phyloP scores from a whole-genome alignment of 2,888 invertebrate genomes.

The Leucozona laternaria region DNA sequence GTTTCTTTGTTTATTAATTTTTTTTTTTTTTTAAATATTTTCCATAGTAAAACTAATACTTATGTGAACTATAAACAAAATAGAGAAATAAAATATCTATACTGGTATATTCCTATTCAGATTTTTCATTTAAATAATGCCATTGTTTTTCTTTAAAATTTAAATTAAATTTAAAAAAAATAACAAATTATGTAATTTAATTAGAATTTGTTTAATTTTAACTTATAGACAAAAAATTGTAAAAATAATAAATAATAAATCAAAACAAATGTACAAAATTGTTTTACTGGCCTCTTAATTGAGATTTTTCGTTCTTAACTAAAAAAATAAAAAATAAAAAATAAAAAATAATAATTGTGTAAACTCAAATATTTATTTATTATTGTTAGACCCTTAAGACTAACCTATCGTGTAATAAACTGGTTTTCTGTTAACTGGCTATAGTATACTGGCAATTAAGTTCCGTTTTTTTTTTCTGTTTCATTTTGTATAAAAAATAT shows the following conservation, averaged over 20 bases:
- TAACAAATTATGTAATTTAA: conserved; percentile 22
- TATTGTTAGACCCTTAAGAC: conserved; percentile 12
- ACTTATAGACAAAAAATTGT: conserved; percentile 27
- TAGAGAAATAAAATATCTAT: conserved; percentile 38
- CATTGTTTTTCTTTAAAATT: conserved; percentile 28
- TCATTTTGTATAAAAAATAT: conserved; percentile 71
- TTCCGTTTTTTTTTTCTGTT: conserved; percentile 71
- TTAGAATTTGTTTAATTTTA: neutral
- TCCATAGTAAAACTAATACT: conserved; percentile 1
- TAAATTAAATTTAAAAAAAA: no score
- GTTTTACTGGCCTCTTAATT: conserved; percentile 75
- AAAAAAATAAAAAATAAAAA: conserved; percentile 16
- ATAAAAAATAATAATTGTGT: neutral
- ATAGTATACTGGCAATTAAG: conserved; percentile 77
- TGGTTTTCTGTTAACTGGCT: conserved; percentile 75
- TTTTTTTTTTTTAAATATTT: neutral
- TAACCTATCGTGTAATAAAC: conserved; percentile 60
- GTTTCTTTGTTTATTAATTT: conserved; percentile 56
- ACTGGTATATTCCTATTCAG: conserved; percentile 58
- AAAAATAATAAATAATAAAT: conserved; percentile 66
- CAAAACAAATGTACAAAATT: conserved; percentile 69
- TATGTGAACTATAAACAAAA: conserved; percentile 13
- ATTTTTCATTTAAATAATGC: conserved; percentile 65
- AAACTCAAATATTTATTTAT: conserved; percentile 29
- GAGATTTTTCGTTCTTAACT: conserved; percentile 70